Evolutionary conservation across 2,888 invertebrate species (phyloP).

Genomic region (Dryadula phaetusa): DNA sequence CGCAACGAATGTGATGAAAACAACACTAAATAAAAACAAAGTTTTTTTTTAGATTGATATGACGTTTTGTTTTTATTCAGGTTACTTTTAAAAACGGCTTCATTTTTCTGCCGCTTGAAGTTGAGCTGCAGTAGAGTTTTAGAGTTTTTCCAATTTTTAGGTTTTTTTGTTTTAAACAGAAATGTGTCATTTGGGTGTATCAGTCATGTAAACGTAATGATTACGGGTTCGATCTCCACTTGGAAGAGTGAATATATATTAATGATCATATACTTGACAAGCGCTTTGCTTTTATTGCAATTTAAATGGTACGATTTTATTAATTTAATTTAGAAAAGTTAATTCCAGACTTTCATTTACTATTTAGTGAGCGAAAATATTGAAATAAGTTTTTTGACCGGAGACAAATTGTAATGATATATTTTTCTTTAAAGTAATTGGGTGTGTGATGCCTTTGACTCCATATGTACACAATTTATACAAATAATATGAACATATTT

Average conservation of each 20-base stretch:
- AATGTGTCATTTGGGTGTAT: too few species aligned
- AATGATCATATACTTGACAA: too few species aligned
- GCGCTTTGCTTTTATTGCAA: neutral
- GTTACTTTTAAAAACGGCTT: slow-evolving; percentile 27
- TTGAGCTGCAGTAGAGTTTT: slow-evolving; percentile 12
- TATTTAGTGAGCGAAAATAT: neutral
- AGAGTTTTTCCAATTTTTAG: neutral
- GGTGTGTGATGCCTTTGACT: neutral
- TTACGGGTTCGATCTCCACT: too few species aligned
- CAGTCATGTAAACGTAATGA: too few species aligned
- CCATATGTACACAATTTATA: neutral
- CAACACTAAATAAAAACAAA: slow-evolving; percentile 33
- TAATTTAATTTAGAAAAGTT: neutral
- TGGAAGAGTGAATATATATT: too few species aligned
- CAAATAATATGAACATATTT: neutral
- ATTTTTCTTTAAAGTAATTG: neutral
- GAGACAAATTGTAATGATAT: neutral
- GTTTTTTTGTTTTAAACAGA: too few species aligned
- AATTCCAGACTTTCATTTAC: slow-evolving; percentile 2
- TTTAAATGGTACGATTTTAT: neutral
- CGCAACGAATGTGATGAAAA: slow-evolving; percentile 37
- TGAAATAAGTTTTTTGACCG: slow-evolving; percentile 9
- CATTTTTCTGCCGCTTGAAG: slow-evolving; percentile 29
- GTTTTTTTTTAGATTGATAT: slow-evolving; percentile 22
- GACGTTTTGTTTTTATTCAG: slow-evolving; percentile 24